A percentile compares a stretch with the other conserved stretches of the same genome.
Conservation (phyloP, 2,113 vertebrate species). For the Ceyx cyanopectus region DNA sequence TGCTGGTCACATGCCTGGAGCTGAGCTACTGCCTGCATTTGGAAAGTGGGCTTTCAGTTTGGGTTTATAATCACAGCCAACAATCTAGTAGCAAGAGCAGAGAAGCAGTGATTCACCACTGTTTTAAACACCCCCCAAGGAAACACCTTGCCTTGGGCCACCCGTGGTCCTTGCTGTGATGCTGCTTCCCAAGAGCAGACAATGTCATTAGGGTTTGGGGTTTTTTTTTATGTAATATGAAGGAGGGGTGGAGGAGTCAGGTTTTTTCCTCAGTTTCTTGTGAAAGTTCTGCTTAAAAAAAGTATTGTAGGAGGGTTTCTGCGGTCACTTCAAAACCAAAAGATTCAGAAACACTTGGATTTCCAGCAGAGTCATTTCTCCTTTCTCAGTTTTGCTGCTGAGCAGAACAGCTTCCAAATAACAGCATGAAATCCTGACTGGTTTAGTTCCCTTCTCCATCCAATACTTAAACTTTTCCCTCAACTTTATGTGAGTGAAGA, state of each 20-base stretch:
- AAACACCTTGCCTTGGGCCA: neutral
- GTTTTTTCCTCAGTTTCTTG: neutral
- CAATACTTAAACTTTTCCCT: neutral
- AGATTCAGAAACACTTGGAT: neutral
- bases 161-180: accelerated
- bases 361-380: neutral
- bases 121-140: neutral
- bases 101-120: accelerated
- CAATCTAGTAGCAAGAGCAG: neutral
- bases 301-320: neutral
- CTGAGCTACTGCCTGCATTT: neutral
- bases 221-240: neutral
- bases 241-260: neutral
- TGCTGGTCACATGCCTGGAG: neutral
- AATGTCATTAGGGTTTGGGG: neutral
- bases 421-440: accelerated
- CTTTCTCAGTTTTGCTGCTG: neutral
- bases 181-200: neutral
- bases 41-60: neutral
- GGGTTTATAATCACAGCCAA: neutral
- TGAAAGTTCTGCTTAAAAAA: neutral
- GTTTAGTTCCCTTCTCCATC: neutral
- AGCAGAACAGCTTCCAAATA: neutral
- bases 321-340: neutral
- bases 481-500: neutral